phyloP scores from a whole-genome alignment of 2,888 invertebrate species.

The Phyllotreta striolata region DNA sequence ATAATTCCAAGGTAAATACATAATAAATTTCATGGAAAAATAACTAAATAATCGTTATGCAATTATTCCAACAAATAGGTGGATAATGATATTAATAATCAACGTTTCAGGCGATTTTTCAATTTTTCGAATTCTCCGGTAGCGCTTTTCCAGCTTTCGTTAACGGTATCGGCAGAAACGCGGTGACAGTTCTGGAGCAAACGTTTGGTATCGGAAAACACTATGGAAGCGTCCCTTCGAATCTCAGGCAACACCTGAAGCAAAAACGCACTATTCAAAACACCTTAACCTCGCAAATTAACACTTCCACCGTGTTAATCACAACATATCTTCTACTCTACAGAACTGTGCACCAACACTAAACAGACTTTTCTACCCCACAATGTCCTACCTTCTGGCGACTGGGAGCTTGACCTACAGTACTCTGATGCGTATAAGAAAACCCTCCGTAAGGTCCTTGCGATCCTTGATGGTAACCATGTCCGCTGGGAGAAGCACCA shows the following conservation, averaged over 20 bases:
- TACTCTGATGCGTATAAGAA: slow-evolving; percentile 41
- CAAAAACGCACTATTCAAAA: slow-evolving; percentile 1
- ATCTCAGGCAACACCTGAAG: slow-evolving; percentile 11
- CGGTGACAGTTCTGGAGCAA: slow-evolving; percentile 1
- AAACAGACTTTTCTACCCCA: slow-evolving; percentile 5
- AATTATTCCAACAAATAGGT: background rate
- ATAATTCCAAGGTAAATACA: too few species aligned
- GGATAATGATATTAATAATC: background rate
- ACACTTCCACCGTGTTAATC: background rate
- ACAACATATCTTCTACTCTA: background rate
- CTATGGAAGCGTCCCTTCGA: slow-evolving; percentile 3
- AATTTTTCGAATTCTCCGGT: slow-evolving; percentile 9
- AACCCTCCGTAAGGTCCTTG: slow-evolving; percentile 48
- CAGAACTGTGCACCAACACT: slow-evolving; percentile 1
- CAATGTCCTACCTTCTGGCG: slow-evolving; percentile 38
- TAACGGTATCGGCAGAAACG: background rate
- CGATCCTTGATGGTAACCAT: slow-evolving; percentile 38
- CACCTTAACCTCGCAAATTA: background rate
- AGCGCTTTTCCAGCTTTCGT: slow-evolving; percentile 10
- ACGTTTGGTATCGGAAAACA: slow-evolving; percentile 6
- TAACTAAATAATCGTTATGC: background rate
- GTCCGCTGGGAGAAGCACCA: slow-evolving; percentile 52
- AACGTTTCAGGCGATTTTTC: slow-evolving; percentile 11
- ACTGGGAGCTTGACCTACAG: slow-evolving; percentile 29
- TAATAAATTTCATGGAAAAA: background rate